Percentiles rank a stretch among this genome's conserved stretches.
phyloP scores from a whole-genome alignment of 1,140 invertebrate genomes.

The Acromyrmex charruanus region DNA sequence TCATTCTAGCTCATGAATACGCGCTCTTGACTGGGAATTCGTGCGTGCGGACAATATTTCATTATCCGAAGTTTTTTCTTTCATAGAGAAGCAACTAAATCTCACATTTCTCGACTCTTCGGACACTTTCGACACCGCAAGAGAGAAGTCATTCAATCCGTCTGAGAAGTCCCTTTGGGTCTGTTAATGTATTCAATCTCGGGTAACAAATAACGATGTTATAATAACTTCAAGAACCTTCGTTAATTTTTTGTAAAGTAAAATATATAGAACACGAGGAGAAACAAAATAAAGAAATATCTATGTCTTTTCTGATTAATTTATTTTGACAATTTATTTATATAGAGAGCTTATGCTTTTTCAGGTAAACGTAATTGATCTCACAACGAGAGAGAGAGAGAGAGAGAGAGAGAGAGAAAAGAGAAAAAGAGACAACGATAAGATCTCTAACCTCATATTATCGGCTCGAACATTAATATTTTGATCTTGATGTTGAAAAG shows the following conservation, averaged over 20 bases:
- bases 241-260: neutral
- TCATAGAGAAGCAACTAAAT: constrained; percentile 36
- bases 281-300: neutral
- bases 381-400: neutral
- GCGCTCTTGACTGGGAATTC: constrained; percentile 63
- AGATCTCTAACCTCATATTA: constrained; percentile 57
- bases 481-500: constrained; percentile 7
- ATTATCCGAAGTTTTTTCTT: constrained; percentile 46
- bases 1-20: constrained; percentile 83
- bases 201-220: constrained; percentile 4
- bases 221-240: neutral
- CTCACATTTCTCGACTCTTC: constrained; percentile 36
- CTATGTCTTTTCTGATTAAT: neutral
- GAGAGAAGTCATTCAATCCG: constrained; percentile 28
- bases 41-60: constrained; percentile 64
- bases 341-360: neutral
- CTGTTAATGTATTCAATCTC: constrained; percentile 5
- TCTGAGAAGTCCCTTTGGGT: neutral
- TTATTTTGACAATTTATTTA: constrained; percentile 7
- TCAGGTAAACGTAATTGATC: constrained; percentile 1
- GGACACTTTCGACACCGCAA: neutral
- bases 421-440: neutral
- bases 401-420: neutral
- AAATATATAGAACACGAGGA: neutral
- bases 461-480: too few species aligned